phyloP scores from a whole-genome alignment of 1,140 invertebrate species.

The Pseudomyrmex concolor region DNA sequence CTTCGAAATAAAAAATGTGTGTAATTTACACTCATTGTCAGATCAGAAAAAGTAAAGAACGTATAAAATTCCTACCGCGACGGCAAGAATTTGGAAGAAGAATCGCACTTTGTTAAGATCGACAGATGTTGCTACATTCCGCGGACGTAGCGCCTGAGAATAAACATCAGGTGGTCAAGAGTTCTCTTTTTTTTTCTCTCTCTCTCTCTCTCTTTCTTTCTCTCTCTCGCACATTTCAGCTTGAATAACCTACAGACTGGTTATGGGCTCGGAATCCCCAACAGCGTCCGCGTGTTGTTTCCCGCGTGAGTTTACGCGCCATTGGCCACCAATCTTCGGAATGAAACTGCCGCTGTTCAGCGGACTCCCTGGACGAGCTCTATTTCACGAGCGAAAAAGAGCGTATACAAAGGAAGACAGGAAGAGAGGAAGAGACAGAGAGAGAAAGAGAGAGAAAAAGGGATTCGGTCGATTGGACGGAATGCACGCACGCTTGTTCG shows the following conservation, averaged over 20 bases:
- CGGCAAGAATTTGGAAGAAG: neutral
- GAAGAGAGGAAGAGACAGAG: conserved; percentile 50
- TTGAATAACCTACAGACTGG: conserved; percentile 57
- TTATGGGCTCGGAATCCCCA: conserved; percentile 67
- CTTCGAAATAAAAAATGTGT: neutral
- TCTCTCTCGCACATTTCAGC: conserved; percentile 66
- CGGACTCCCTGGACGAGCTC: conserved; percentile 50
- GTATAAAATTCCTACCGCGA: conserved; percentile 4
- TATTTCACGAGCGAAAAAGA: conserved; percentile 46
- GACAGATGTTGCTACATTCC: conserved; percentile 31
- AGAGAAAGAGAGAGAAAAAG: conserved; percentile 18
- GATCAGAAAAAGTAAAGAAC: neutral
- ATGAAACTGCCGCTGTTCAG: conserved; percentile 78
- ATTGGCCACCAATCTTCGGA: conserved; percentile 81
- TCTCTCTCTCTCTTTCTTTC: too few relatives aligned
- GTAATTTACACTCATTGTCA: neutral
- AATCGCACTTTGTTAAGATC: conserved; percentile 38
- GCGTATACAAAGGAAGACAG: conserved; percentile 38
- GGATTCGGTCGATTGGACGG: conserved; percentile 16
- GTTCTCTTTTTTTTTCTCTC: too few relatives aligned
- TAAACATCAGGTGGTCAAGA: conserved; percentile 65
- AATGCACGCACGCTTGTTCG: conserved; percentile 21
- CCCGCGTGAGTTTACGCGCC: conserved; percentile 79
- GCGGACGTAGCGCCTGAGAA: conserved; percentile 51
- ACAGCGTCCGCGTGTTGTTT: conserved; percentile 67